Evolutionary conservation across 2,113 vertebrate genomes (phyloP).

Genomic region (Delphinus delphis): DNA sequence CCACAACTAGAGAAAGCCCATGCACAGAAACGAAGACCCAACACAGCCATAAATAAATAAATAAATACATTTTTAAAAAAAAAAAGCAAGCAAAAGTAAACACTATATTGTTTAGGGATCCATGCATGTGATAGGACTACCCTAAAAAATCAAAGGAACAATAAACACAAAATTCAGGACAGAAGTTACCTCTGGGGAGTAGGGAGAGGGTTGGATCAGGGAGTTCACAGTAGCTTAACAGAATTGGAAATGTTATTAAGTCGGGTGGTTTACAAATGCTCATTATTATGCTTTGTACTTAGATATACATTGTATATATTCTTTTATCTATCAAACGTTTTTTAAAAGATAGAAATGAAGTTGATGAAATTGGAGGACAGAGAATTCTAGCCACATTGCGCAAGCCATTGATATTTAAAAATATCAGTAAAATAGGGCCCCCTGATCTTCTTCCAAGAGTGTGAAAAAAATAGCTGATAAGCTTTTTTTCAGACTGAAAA

Average conservation of each 20-base stretch:
- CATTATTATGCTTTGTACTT: neutral
- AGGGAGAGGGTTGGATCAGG: neutral
- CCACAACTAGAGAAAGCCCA: too few relatives aligned
- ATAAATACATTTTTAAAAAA: neutral
- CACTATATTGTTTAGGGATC: neutral
- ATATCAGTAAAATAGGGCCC: neutral
- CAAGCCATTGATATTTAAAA: conserved; percentile 1
- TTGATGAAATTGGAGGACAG: neutral
- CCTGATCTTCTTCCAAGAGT: conserved; percentile 3
- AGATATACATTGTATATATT: neutral
- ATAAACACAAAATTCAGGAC: neutral
- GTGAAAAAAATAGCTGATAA: neutral
- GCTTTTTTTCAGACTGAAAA: neutral
- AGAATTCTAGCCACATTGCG: neutral
- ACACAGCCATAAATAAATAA: too few relatives aligned
- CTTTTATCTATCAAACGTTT: neutral
- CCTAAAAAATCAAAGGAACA: neutral
- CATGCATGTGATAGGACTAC: neutral
- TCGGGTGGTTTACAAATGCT: conserved; percentile 8
- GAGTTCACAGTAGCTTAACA: neutral
- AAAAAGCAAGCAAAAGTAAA: neutral
- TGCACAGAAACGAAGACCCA: too few relatives aligned
- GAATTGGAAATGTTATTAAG: neutral
- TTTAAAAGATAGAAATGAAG: conserved; percentile 41
- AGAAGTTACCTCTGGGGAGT: neutral